These are phyloP conservation scores for Sitobion miscanthi DNA, from an alignment of 1,140 invertebrate species.

Conservation along the genomic window DNA sequence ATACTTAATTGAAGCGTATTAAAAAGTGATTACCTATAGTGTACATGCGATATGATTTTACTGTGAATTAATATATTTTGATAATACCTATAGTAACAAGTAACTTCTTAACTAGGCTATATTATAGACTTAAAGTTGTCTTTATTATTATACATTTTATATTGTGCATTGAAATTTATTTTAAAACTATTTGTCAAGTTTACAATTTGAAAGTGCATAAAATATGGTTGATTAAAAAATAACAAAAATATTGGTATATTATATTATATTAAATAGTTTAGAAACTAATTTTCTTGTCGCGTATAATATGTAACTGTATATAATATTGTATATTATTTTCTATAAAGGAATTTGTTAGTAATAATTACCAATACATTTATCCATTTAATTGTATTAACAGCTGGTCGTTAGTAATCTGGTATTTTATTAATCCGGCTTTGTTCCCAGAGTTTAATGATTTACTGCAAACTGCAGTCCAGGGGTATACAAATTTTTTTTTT, in stretches of 20 bases:
- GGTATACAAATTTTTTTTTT: not conserved
- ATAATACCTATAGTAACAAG: not conserved
- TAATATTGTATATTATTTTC: not conserved
- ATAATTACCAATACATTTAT: slow-evolving; percentile 1
- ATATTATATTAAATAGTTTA: not conserved
- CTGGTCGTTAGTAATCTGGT: not conserved
- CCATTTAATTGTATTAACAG: not conserved
- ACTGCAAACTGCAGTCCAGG: not conserved
- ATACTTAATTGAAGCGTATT: not conserved
- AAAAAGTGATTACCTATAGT: not conserved
- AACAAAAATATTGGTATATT: not conserved
- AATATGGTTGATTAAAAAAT: not conserved
- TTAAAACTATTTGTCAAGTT: not conserved
- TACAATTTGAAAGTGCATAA: not conserved
- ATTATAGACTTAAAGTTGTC: no score
- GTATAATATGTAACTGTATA: not conserved
- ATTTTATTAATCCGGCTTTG: not conserved
- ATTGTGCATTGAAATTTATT: not conserved
- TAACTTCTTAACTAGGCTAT: no score
- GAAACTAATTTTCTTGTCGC: not conserved
- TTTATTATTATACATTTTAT: no score
- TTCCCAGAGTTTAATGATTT: not conserved
- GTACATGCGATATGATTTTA: not conserved
- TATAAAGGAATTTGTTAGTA: not conserved
- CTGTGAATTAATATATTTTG: not conserved